Base-by-base conservation (phyloP, 2,113 vertebrate genomes). In the Columba janthina region DNA sequence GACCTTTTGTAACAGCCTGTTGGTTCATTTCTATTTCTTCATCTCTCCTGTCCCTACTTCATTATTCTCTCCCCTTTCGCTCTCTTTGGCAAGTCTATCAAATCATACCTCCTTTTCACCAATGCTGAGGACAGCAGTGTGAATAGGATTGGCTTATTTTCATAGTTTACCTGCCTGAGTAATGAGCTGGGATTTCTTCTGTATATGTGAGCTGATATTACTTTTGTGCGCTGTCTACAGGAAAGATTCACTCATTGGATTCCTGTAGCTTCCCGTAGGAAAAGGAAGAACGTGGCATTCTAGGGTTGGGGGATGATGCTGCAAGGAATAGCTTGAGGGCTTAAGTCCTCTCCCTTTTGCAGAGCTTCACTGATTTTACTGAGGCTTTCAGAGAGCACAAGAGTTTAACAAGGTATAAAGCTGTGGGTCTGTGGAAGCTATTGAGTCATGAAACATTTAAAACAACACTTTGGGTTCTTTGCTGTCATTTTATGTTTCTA, bases 181-280 rank as follows among this genome's bases (percentile, higher is more conserved):
- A 53, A 53, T 60, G 38, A 90, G 20, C 16, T 88, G 24, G 7
- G 31, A 32, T 81, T 87, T 91, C 32, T 64, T 71, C 40, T 42
- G 0, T 60, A 1, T 29, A 3, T 22, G 25, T 51, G 24, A 72
- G 28, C 21, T 34, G 14, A 24, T 69, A 6, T 0, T 6, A 19
- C 34, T 50, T 71, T 57, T 54, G 51, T 26, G 25, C 32, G 21
- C 21, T 40, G 2, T 22, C 12, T 56, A 14, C 18, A 78, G 61
- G 21, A 38, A 74, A 28, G 31, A 42, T 32, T 65, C 21, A 26
- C 11, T 85, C 3, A 0, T 26, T 34, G 8, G 31, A 29, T 92
- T 89, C 61, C 48, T 57, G 19, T n/a, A 44, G 50, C 34, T 83
- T 57, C 53, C 44, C 17, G 16, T 42, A 19, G 62, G 32, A 48